Evolutionary conservation across 2,113 vertebrate genomes (phyloP).

Genomic region (Cyprinodon variegatus): DNA sequence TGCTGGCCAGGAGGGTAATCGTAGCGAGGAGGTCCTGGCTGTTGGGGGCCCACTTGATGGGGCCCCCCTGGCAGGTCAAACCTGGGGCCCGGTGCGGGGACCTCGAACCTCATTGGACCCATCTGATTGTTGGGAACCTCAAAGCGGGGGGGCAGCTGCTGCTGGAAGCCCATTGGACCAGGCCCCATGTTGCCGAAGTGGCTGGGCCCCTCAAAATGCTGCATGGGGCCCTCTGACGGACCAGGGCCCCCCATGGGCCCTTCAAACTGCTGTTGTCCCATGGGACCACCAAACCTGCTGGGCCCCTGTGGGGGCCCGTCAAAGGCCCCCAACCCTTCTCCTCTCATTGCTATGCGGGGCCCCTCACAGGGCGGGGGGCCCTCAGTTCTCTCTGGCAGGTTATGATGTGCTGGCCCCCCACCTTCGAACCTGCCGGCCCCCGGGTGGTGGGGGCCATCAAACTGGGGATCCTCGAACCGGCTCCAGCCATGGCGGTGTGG

Average conservation of each 20-base stretch:
- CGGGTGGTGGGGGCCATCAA: conserved; percentile 53
- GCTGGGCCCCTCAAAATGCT: conserved; percentile 47
- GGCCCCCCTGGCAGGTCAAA: conserved; percentile 85
- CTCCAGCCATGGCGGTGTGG: conserved; percentile 66
- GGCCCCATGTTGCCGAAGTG: conserved; percentile 50
- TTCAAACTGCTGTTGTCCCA: conserved; percentile 77
- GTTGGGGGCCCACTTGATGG: conserved; percentile 72
- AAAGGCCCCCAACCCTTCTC: conserved; percentile 74
- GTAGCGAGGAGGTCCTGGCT: conserved; percentile 77
- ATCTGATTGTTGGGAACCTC: conserved; percentile 68
- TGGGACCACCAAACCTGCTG: conserved; percentile 82
- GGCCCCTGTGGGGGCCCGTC: conserved; percentile 70
- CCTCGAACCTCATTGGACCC: conserved; percentile 78
- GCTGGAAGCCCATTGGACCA: conserved; percentile 62
- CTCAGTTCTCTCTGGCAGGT: conserved; percentile 75
- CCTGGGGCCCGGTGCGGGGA: conserved; percentile 78
- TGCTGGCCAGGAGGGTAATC: conserved; percentile 83
- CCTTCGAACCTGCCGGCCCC: conserved; percentile 71
- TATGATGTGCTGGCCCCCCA: conserved; percentile 42
- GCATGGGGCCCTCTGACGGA: conserved; percentile 74
- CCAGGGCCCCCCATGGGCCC: conserved; percentile 54
- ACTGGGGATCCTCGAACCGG: conserved; percentile 53
- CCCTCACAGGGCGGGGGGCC: conserved; percentile 65
- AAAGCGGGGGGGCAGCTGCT: conserved; percentile 47
- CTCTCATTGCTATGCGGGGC: conserved; percentile 71